A percentile compares a stretch with the other conserved stretches of the same genome.
These are phyloP conservation scores for Pipa parva DNA, from an alignment of 2,113 vertebrate genomes.

Conservation along the genomic window DNA sequence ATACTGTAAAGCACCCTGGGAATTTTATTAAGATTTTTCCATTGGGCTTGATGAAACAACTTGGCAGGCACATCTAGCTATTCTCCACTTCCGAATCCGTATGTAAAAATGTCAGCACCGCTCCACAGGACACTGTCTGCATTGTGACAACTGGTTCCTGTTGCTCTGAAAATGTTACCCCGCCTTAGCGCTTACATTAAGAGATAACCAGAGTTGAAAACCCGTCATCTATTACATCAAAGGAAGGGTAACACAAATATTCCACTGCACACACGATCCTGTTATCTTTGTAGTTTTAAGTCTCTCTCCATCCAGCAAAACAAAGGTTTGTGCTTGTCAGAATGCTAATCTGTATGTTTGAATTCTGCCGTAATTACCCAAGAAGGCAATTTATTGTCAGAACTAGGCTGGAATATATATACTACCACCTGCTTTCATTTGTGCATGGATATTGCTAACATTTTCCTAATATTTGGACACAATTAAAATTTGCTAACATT, in stretches of 20 bases:
- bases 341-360: not conserved
- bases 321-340: slow-evolving; percentile 23
- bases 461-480: too few species aligned
- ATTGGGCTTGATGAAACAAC: not conserved
- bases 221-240: slow-evolving; percentile 31
- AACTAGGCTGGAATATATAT: too few species aligned
- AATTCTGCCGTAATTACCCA: slow-evolving; percentile 23
- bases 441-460: too few species aligned
- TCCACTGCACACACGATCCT: slow-evolving; percentile 21
- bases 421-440: too few species aligned
- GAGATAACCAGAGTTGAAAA: slow-evolving; percentile 35
- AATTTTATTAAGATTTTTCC: not conserved
- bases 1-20: not conserved
- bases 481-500: too few species aligned
- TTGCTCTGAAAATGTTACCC: slow-evolving; percentile 27
- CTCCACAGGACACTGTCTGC: slow-evolving; percentile 24
- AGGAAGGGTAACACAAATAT: slow-evolving; percentile 31
- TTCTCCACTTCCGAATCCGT: slow-evolving; percentile 6
- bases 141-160: slow-evolving; percentile 35
- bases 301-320: slow-evolving; percentile 31
- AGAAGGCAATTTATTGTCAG: slow-evolving; percentile 10
- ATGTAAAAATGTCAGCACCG: slow-evolving; percentile 11
- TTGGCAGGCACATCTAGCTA: slow-evolving; percentile 13
- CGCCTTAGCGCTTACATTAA: slow-evolving; percentile 18
- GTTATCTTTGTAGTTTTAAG: slow-evolving; percentile 33